Percentiles rank a stretch among this genome's conserved stretches.
Evolutionary conservation across 2,113 vertebrate species (phyloP).

Genomic region (Mystacornis crossleyi): DNA sequence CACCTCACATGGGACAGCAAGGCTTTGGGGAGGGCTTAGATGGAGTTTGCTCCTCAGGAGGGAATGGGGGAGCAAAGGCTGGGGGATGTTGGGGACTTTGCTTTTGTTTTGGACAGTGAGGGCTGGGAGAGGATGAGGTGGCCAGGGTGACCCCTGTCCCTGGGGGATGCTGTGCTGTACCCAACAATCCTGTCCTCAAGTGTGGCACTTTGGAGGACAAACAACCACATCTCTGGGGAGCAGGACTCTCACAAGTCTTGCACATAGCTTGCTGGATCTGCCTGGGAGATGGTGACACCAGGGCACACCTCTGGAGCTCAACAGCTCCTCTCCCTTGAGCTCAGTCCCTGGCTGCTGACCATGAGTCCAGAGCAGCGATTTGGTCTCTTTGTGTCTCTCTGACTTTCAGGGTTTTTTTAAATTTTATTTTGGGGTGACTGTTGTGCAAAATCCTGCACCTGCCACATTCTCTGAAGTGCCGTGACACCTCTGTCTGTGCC

Average conservation of each 20-base stretch:
- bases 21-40: background rate
- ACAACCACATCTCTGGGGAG: background rate
- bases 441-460: background rate
- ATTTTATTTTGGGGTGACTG: background rate
- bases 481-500: background rate
- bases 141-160: background rate
- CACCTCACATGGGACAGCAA: fast-evolving
- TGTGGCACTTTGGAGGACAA: background rate
- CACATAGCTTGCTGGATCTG: background rate
- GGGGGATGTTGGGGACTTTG: background rate
- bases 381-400: background rate
- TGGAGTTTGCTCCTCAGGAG: background rate
- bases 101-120: background rate
- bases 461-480: background rate
- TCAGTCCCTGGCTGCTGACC: background rate
- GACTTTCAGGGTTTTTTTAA: background rate
- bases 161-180: background rate
- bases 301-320: background rate
- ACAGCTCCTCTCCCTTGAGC: background rate
- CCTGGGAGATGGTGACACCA: background rate
- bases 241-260: background rate
- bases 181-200: background rate
- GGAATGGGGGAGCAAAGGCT: background rate
- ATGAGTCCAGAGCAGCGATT: fast-evolving
- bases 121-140: background rate